Base-by-base conservation (phyloP, 2,113 vertebrate genomes). In the Antechinus flavipes region DNA sequence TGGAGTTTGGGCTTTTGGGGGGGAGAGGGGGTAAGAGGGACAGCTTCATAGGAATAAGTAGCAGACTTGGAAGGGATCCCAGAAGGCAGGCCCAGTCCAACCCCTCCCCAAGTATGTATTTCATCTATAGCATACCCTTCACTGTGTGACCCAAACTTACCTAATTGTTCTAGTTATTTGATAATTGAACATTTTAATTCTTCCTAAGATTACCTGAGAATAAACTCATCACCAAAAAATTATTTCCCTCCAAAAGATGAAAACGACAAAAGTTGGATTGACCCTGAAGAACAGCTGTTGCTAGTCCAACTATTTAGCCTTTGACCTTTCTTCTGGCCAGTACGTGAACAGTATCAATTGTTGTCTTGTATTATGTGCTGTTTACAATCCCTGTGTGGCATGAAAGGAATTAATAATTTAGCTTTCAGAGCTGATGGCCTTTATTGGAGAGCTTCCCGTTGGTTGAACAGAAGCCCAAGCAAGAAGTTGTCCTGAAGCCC, bases 371-470 rank as follows among this genome's bases (percentile, higher is more conserved):
- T 98, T 98, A 98, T 98, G 96, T 93, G 97, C 97, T 98, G 98
- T 99, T 99, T 99, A 99, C 99, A 99, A 99, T 99, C 98, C 97
- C 90, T 96, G 96, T 98, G 97, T 98, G 93, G 97, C 97, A 98
- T 98, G 98, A 99, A 98, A 99, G 97, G 98, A 99, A 99, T 99
- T 98, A 98, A 99, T 98, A 98, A 99, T 98, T 98, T 97, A 98
- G 98, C 97, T 97, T 96, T 94, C 35, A 95, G 97, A 98, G 97
- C 96, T 98, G 98, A 98, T 98, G 99, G 98, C 98, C 99, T 98
- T 98, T 98, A 96, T 98, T 98, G 98, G 98, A 97, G 98, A 98
- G 96, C 94, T 98, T 97, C 97, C 98, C 98, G 94, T 98, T 98
- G 98, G 96, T 96, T 94, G 97, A 98, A 98, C 94, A 98, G 97